Conservation (phyloP, 2,113 vertebrate genomes). For the Tursiops truncatus region DNA sequence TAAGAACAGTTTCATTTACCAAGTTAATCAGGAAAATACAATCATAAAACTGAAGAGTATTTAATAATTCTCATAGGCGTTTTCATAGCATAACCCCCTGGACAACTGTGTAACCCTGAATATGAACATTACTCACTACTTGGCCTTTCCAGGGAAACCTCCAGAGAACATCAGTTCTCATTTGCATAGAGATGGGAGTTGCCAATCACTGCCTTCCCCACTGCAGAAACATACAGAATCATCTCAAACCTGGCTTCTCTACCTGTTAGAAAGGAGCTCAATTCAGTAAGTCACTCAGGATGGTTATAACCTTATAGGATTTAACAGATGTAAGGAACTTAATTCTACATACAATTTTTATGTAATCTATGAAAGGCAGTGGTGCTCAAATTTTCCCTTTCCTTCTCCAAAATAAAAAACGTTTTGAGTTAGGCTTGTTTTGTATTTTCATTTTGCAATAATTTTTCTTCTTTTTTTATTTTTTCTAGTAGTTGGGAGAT, state of each 20-base stretch:
- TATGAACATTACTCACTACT: conserved; percentile 5
- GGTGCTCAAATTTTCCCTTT: neutral
- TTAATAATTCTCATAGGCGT: conserved; percentile 41
- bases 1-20: conserved; percentile 56
- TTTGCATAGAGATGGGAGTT: conserved; percentile 26
- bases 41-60: conserved; percentile 25
- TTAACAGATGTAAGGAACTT: neutral
- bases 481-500: neutral
- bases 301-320: neutral
- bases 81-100: neutral
- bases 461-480: neutral
- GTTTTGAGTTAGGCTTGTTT: neutral
- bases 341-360: conserved; percentile 6
- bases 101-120: conserved; percentile 11
- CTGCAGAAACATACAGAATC: neutral
- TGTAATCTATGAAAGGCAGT: neutral
- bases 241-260: neutral
- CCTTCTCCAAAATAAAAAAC: neutral
- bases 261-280: neutral
- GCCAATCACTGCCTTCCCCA: neutral
- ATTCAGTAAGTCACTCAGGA: neutral
- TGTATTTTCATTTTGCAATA: neutral
- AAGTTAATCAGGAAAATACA: conserved; percentile 61
- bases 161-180: conserved; percentile 21
- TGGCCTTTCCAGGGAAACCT: neutral